Conservation (phyloP, 1,140 invertebrate genomes). For the Aricia agestis region DNA sequence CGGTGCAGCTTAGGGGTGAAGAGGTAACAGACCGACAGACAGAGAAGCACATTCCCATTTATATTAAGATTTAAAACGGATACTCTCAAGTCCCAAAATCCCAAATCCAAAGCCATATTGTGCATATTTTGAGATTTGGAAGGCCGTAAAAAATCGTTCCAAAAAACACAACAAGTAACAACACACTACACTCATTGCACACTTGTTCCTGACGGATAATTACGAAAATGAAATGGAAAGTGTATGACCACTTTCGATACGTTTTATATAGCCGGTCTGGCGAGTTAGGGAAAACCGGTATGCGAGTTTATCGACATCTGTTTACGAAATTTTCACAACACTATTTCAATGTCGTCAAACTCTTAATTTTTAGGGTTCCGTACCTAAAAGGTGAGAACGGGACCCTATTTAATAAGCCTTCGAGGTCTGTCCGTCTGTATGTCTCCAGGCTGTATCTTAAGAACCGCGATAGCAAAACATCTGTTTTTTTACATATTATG, state of each 20-base stretch:
- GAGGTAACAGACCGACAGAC: too few relatives aligned
- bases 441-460: too few relatives aligned
- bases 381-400: too few relatives aligned
- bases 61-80: too few relatives aligned
- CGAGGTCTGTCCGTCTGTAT: not conserved
- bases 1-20: too few relatives aligned
- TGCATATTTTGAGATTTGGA: too few relatives aligned
- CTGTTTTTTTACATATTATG: not conserved
- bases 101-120: too few relatives aligned
- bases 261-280: constrained; percentile 22
- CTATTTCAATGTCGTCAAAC: constrained; percentile 5
- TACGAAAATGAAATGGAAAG: constrained; percentile 41
- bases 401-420: too few relatives aligned
- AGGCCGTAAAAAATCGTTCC: too few relatives aligned
- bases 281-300: constrained; percentile 38
- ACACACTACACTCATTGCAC: not conserved
- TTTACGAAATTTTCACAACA: constrained; percentile 20
- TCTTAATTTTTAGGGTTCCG: not conserved
- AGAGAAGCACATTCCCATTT: too few relatives aligned
- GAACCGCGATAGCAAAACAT: too few relatives aligned
- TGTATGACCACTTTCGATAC: constrained; percentile 46
- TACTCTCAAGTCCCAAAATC: too few relatives aligned
- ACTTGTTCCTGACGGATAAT: constrained; percentile 23
- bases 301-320: constrained; percentile 34
- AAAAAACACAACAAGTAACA: not conserved